Conservation (phyloP, 2,888 invertebrate species). For the Agrilus mali region DNA sequence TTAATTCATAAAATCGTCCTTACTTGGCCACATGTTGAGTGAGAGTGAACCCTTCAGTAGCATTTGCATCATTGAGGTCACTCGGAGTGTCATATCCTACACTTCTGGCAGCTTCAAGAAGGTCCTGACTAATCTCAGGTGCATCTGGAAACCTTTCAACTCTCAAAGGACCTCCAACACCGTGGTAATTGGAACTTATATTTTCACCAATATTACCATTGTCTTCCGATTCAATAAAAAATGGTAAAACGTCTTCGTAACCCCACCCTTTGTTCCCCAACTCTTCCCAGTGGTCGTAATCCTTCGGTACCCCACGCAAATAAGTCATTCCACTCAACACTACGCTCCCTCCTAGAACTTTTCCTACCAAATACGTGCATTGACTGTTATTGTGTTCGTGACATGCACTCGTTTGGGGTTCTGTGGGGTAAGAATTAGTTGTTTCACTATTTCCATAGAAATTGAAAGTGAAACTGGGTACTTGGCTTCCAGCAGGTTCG, state of each 20-base stretch:
- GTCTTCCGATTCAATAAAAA: slow-evolving; percentile 48
- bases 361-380: slow-evolving; percentile 50
- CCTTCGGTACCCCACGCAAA: slow-evolving; percentile 51
- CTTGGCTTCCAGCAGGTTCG: slow-evolving; percentile 39
- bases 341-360: slow-evolving; percentile 48
- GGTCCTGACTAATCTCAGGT: slow-evolving; percentile 41
- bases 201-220: slow-evolving; percentile 40
- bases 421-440: slow-evolving; percentile 48
- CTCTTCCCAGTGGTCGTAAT: slow-evolving; percentile 57
- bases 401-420: slow-evolving; percentile 43
- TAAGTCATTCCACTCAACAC: slow-evolving; percentile 67
- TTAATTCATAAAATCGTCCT: not conserved
- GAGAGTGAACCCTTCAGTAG: slow-evolving; percentile 42
- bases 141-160: slow-evolving; percentile 46
- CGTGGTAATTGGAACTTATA: slow-evolving; percentile 41
- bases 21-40: slow-evolving; percentile 43
- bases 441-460: slow-evolving; percentile 42
- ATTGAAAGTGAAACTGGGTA: slow-evolving; percentile 46
- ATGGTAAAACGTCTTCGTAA: slow-evolving; percentile 57
- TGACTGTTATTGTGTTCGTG: slow-evolving; percentile 31
- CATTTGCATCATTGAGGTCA: slow-evolving; percentile 46
- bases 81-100: slow-evolving; percentile 42
- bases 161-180: slow-evolving; percentile 40
- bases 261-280: slow-evolving; percentile 58
- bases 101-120: slow-evolving; percentile 42